phyloP scores from a whole-genome alignment of 2,113 vertebrate species.

The Plecotus auritus region DNA sequence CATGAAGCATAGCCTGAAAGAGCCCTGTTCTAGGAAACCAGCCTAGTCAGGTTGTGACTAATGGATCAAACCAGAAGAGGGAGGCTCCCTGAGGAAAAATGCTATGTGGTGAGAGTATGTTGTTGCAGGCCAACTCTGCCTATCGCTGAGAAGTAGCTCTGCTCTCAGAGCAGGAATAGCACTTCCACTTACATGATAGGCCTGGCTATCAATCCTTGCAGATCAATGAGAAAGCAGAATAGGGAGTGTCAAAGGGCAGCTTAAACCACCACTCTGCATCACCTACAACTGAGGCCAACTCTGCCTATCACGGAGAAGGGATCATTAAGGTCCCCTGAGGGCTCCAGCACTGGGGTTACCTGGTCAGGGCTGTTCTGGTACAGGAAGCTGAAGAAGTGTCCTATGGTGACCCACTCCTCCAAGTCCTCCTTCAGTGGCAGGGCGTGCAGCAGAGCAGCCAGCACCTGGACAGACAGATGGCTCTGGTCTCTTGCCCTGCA shows the following conservation, averaged over 20 bases:
- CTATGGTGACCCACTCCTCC: constrained; percentile 90
- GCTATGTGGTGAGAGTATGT: background rate
- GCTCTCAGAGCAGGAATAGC: too few relatives aligned
- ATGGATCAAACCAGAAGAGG: background rate
- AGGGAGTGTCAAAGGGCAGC: background rate
- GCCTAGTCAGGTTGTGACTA: background rate
- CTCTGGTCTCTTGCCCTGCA: background rate
- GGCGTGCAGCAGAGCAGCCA: constrained; percentile 83
- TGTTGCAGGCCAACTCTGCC: too few relatives aligned
- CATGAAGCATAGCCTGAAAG: background rate
- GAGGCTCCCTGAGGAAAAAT: background rate
- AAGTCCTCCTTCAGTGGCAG: constrained; percentile 90
- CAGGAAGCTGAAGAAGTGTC: constrained; percentile 85
- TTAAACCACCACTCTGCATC: background rate
- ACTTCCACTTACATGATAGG: too few relatives aligned
- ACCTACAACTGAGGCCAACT: background rate
- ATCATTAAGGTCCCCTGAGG: background rate
- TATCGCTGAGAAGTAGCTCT: too few relatives aligned
- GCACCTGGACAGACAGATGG: constrained; percentile 77
- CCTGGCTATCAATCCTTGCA: background rate
- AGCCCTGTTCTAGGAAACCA: background rate
- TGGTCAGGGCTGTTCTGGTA: constrained; percentile 79
- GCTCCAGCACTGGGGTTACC: constrained; percentile 13
- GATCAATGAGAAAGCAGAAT: background rate
- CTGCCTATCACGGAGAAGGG: background rate